Conservation (phyloP, 2,797 vertebrate genomes). For the Scolopax bukidnonensis region DNA sequence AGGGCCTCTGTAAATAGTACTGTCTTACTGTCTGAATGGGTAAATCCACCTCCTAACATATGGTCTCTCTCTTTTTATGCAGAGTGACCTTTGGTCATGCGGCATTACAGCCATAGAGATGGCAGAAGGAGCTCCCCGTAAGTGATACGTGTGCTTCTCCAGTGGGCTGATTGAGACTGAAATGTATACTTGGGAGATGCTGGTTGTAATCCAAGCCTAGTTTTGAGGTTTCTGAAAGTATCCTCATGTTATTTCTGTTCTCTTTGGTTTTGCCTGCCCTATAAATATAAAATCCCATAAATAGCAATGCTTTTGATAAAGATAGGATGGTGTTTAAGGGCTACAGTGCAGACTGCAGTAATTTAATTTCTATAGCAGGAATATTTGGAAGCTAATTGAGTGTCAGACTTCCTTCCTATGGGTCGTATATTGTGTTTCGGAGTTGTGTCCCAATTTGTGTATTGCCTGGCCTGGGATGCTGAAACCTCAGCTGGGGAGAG, state of each 20-base stretch:
- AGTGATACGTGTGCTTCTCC: slow-evolving; percentile 75
- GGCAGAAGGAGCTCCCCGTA: slow-evolving; percentile 98
- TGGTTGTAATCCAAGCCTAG: slow-evolving; percentile 19
- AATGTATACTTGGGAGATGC: not conserved
- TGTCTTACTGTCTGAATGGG: not conserved
- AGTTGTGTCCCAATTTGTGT: not conserved
- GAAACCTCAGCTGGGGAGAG: not conserved
- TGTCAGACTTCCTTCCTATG: slow-evolving; percentile 43
- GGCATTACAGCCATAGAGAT: slow-evolving; percentile 98
- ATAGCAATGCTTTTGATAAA: slow-evolving; percentile 21
- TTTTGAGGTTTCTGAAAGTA: slow-evolving; percentile 41
- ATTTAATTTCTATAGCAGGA: not conserved
- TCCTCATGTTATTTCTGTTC: slow-evolving; percentile 34
- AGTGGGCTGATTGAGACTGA: not conserved
- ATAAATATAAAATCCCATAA: slow-evolving; percentile 54
- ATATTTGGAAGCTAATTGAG: not conserved
- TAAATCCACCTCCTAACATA: slow-evolving; percentile 42
- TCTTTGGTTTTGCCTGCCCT: slow-evolving; percentile 14
- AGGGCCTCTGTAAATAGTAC: slow-evolving; percentile 24
- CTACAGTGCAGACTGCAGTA: not conserved
- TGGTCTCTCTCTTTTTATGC: slow-evolving; percentile 62
- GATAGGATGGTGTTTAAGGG: not conserved
- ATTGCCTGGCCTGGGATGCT: not conserved
- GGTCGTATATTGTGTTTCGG: slow-evolving; percentile 22
- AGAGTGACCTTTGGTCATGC: slow-evolving; percentile 99